Base-by-base conservation (phyloP, 2,797 vertebrate genomes). In the Mastacembelus armatus region DNA sequence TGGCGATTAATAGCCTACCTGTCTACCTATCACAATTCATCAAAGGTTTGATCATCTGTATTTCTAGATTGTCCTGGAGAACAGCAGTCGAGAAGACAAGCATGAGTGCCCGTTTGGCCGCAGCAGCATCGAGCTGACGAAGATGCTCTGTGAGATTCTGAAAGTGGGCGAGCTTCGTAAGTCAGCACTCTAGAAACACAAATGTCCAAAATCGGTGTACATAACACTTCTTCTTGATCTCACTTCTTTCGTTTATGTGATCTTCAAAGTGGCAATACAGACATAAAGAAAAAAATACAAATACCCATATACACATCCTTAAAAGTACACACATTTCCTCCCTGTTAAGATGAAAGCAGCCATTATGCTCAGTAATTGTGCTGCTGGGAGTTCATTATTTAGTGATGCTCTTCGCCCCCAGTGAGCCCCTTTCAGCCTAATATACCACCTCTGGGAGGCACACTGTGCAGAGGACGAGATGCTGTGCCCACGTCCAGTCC, bases 91-190 rank as follows among this genome's bases (percentile, higher is more conserved):
- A 30, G 98, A 99, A 90, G 98, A 99, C 83, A 99, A 99, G 73
- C 98, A 99, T 0, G 98, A 99, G 83, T 99, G 98, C 85, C 98
- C 98, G 0, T 99, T 99, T 42, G 98, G 97, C 52, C 96, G 97
- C 76, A 99, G 98, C 84, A 99, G 97, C 82, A 99, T 99, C 55
- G 97, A 99, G 86, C 94, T 99, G 79, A 99, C 98, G 73, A 98
- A 96, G 91, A 98, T 99, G 96, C 94, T 99, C 29, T 99, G 98
- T 3, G 98, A 99, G 90, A 98, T 97, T 60, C 92, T 99, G 66
- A 98, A 96, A 96, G 97, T 99, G 58, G 98, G 98, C 86, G 98
- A 99, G 80, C 94, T 98, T 38, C 98, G 98, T 99, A 93, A 98
- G 98, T 98, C 21, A 26, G 26, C 60, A 60, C n/a, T 14, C 10